phyloP scores from a whole-genome alignment of 35 echinoderm and acorn worm genomes.

The Ophiothrix spiculata region DNA sequence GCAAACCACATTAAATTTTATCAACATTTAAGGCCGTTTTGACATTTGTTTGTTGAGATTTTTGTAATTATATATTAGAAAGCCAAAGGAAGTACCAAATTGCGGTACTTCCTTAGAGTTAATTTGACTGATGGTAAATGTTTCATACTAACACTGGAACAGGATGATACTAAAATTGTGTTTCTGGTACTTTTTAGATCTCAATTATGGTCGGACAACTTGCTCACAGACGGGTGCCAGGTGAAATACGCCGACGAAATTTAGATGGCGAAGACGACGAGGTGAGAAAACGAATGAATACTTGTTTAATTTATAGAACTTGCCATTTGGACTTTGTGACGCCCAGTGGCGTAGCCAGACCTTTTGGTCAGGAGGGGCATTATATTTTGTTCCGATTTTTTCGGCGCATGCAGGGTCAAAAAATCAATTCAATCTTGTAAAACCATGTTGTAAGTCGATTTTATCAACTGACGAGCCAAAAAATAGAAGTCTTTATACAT shows the following conservation, averaged over 20 bases:
- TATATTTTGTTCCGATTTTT: not conserved
- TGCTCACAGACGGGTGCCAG: slow-evolving; percentile 44
- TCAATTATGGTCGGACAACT: slow-evolving; percentile 27
- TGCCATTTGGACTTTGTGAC: not conserved
- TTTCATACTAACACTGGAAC: too few species aligned
- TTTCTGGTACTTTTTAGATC: slow-evolving; percentile 17
- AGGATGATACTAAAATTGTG: not conserved
- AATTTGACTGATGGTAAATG: not conserved
- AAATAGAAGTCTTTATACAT: not conserved
- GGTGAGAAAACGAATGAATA: too few species aligned
- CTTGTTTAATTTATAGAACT: too few species aligned
- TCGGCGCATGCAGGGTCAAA: not conserved
- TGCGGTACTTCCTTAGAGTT: not conserved
- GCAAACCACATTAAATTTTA: not conserved
- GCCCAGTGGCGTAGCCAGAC: too few species aligned
- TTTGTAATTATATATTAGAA: too few species aligned
- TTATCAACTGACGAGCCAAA: not conserved
- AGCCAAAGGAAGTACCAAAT: too few species aligned
- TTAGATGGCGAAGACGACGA: slow-evolving; percentile 55
- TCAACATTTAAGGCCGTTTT: too few species aligned
- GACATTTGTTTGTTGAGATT: too few species aligned
- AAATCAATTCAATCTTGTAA: not conserved
- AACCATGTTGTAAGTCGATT: not conserved
- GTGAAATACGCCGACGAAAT: slow-evolving; percentile 36
- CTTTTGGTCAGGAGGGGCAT: too few species aligned